These are phyloP conservation scores for Drosophila pachea DNA, from an alignment of 1,140 invertebrate genomes.

Conservation along the genomic window DNA sequence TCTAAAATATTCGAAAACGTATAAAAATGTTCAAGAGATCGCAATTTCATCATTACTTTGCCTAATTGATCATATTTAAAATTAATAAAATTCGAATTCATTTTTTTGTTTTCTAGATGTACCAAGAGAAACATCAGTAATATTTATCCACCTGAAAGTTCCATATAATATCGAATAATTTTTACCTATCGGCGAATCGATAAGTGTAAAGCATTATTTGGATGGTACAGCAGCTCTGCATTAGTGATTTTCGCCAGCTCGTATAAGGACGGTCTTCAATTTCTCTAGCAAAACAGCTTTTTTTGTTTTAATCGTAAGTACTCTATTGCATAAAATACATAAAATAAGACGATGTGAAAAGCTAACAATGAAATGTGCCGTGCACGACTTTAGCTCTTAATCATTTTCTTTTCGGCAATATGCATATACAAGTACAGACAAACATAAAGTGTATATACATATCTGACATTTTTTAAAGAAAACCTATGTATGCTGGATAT, in stretches of 20 bases:
- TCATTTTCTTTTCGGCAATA: neutral
- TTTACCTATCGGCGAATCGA: slow-evolving; percentile 8
- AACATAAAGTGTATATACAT: neutral
- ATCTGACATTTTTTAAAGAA: slow-evolving; percentile 9
- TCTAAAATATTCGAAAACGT: neutral
- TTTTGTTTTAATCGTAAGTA: slow-evolving; percentile 77
- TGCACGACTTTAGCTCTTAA: neutral
- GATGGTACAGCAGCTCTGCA: slow-evolving; percentile 15
- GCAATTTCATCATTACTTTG: slow-evolving; percentile 17
- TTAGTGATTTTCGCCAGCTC: slow-evolving; percentile 33
- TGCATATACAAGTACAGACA: no score
- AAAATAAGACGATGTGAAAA: neutral
- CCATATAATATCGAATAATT: slow-evolving; percentile 2
- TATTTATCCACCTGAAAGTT: neutral
- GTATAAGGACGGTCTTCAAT: slow-evolving; percentile 41
- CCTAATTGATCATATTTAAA: slow-evolving; percentile 21
- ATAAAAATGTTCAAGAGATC: slow-evolving; percentile 8
- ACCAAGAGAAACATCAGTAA: slow-evolving; percentile 5
- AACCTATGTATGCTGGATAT: slow-evolving; percentile 11
- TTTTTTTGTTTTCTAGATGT: neutral
- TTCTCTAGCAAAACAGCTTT: slow-evolving; percentile 74
- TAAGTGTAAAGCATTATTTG: neutral
- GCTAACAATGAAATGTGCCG: no score
- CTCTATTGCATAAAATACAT: slow-evolving; percentile 2
- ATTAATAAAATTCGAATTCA: slow-evolving; percentile 20